Evolutionary conservation across 2,888 invertebrate species (phyloP), one percentile per base, ranked within the genome.

Genomic region (Noctua comes): DNA sequence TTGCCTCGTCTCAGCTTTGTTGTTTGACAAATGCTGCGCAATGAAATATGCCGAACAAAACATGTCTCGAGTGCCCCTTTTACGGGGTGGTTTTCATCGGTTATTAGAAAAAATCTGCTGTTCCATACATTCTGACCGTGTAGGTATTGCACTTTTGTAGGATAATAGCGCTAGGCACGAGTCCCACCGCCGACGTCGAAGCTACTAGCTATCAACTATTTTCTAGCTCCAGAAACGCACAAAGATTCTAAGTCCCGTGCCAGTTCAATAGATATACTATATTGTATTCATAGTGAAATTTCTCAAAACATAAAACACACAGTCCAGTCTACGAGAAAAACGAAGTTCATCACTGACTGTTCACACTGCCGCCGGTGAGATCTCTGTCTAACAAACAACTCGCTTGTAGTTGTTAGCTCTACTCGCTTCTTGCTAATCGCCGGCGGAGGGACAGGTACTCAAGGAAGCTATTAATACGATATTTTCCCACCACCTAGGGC

Each of bases 401-500:
- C 16, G 27, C 4, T 31, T 31, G 1, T 8, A 31, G 18, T 18
- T 31, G 18, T 18, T 31, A 62, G 18, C 1, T 31, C 8, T 18
- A 31, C 31, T 21, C 36, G 21, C 0, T 62, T 31, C 31, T 21
- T 21, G 1, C 10, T 31, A 21, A 31, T 62, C 62, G 57, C n/a
- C 57, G 18, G 27, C 31, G 31, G 18, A 21, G 10, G 64, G 16
- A 13, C 40, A 66, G 40, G 8, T 40, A 7, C 36, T 40, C 36
- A 46, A 36, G 27, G 18, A 65, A 48, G 31, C 80, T 59, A 51
- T 73, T 24, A 72, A 66, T 43, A 64, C 8, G 54, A 64, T 8
- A 64, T 54, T 73, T 8, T 40, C 7, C 11, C 16, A 62, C 24
- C 27, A 46, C 24, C 7, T 24, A 27, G 24, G 18, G 27, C 40